Evolutionary conservation across 2,888 invertebrate species (phyloP).

Genomic region (Cyclophora punctaria): DNA sequence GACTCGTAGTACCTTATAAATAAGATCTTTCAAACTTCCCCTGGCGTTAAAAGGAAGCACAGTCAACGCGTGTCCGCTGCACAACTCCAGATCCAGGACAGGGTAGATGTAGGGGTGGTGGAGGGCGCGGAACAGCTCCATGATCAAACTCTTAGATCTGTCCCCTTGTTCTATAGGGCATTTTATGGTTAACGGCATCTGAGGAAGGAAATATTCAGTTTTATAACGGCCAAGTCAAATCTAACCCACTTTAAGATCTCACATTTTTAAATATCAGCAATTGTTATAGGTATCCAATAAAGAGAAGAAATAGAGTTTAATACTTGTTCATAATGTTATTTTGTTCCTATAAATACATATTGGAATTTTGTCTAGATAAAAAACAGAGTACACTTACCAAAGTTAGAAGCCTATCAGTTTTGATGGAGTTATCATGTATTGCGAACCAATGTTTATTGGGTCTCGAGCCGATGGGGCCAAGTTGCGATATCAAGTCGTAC

Average conservation of each 20-base stretch:
- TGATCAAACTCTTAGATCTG: conserved; percentile 79
- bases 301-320: too few relatives aligned
- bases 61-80: conserved; percentile 80
- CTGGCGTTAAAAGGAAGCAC: conserved; percentile 88
- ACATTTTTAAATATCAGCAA: too few relatives aligned
- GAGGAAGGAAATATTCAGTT: too few relatives aligned
- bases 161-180: conserved; percentile 81
- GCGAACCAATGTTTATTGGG: conserved; percentile 94
- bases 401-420: conserved; percentile 84
- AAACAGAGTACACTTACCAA: conserved; percentile 71
- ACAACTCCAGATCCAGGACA: conserved; percentile 88
- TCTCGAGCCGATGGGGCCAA: conserved; percentile 88
- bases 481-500: conserved; percentile 85
- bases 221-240: too few relatives aligned
- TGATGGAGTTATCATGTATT: conserved; percentile 86
- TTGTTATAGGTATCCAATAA: too few relatives aligned
- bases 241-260: too few relatives aligned
- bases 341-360: too few relatives aligned
- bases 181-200: conserved; percentile 75
- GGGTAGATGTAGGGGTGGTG: conserved; percentile 96
- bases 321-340: too few relatives aligned
- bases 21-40: conserved; percentile 92
- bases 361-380: too few relatives aligned
- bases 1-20: conserved; percentile 80
- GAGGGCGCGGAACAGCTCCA: conserved; percentile 87